Evolutionary conservation across 2,888 invertebrate species (phyloP).

Genomic region (Microchrysa polita): DNA sequence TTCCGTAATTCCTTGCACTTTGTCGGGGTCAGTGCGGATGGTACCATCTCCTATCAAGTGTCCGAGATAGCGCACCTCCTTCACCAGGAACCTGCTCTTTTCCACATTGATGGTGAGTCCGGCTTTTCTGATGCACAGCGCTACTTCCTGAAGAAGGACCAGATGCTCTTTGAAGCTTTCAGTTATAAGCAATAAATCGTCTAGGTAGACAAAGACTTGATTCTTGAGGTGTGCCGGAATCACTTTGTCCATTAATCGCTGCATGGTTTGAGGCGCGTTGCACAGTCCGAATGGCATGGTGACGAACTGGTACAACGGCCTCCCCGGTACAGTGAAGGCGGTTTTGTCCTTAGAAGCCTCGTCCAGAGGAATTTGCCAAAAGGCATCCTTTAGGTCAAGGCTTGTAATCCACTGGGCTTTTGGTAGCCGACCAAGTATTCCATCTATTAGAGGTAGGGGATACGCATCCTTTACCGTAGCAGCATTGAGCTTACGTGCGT

Average conservation of each 20-base stretch:
- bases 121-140: no score
- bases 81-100: no score
- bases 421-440: no score
- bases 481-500: neutral
- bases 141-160: no score
- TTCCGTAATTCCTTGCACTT: no score
- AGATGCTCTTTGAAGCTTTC: constrained; percentile 22
- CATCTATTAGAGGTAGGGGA: neutral
- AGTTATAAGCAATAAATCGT: constrained; percentile 19
- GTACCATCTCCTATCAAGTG: no score
- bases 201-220: constrained; percentile 43
- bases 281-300: neutral
- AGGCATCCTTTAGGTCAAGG: neutral
- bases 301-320: constrained; percentile 6
- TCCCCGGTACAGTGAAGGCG: constrained; percentile 53
- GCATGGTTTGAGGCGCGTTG: constrained; percentile 7
- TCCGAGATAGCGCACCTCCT: no score
- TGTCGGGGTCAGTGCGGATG: no score
- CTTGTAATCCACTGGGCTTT: neutral
- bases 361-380: neutral
- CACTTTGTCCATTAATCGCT: constrained; percentile 52
- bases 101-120: no score
- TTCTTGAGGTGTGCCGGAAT: constrained; percentile 42
- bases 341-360: neutral
- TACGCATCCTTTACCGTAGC: neutral